Evolutionary conservation across 2,888 invertebrate genomes (phyloP), one percentile per base, ranked within the genome.

Genomic region (Hypercompe scribonia): DNA sequence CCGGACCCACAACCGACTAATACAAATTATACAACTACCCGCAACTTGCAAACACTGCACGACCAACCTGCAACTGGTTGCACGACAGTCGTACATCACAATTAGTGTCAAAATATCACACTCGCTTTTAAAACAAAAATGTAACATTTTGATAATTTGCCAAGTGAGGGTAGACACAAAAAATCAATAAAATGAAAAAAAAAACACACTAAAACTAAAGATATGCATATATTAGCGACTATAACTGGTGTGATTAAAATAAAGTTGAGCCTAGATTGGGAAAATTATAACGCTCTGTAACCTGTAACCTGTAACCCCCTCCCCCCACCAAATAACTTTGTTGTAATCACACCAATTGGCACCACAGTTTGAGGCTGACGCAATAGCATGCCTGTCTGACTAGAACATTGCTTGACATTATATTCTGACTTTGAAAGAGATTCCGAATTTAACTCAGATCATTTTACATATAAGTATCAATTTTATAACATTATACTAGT

Each of bases 351-450:
- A 63, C 71, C 79, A 78, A 74, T 74, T 31, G 71, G 76, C 76
- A 89, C 88, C 89, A 89, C 90, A 90, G 90, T 87, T 90, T 90
- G 88, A 85, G 78, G 84, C 77, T 64, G 33, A 76, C 74, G 73
- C 82, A 73, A 69, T 68, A 68, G 24, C 18, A 15, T 72, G 74
- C 65, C 36, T 76, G 70, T 73, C 80, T 81, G 82, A 80, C 80
- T 83, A 82, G 78, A 81, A 77, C 71, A 73, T 46, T 70, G 63
- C 5, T 76, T 71, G 21, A 65, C 64, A 70, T 73, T 77, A 74
- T 80, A 78, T 36, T 72, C 65, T 75, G 76, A 68, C 69, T 69
- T 72, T 65, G 63, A 76, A 54, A 77, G 86, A 86, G 86, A 86
- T 86, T 86, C 86, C 70, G 33, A 54, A 70, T 33, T 75, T 58